Evolutionary conservation across 2,888 invertebrate genomes (phyloP).

Genomic region (Choreutis nemorana): DNA sequence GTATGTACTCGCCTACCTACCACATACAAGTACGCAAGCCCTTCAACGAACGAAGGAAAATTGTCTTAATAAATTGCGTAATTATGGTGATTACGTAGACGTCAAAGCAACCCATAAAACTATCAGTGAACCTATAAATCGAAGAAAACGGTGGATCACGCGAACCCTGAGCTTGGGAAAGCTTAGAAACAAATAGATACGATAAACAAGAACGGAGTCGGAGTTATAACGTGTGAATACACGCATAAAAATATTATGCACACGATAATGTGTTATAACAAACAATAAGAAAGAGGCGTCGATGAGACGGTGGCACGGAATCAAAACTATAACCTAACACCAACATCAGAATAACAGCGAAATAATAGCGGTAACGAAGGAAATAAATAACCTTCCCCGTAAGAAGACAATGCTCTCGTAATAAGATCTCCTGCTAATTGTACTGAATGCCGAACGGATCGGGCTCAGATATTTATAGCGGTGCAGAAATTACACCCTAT

Average conservation of each 20-base stretch:
- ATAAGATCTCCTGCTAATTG: conserved; percentile 58
- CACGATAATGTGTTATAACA: conserved; percentile 30
- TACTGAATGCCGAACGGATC: conserved; percentile 40
- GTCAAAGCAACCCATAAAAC: conserved; percentile 37
- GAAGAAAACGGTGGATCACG: conserved; percentile 35
- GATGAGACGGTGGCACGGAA: conserved; percentile 46
- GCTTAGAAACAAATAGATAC: conserved; percentile 29
- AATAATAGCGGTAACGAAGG: conserved; percentile 57
- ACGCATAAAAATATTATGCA: conserved; percentile 41
- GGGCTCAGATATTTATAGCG: conserved; percentile 47
- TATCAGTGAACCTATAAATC: conserved; percentile 45
- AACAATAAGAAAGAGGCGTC: conserved; percentile 39
- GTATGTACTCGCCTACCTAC: no score
- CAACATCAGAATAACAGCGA: conserved; percentile 22
- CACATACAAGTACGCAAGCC: no score
- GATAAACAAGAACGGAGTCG: conserved; percentile 25
- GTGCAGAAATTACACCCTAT: conserved; percentile 48
- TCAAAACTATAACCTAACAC: conserved; percentile 40
- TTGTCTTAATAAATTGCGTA: conserved; percentile 34
- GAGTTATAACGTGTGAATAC: conserved; percentile 39
- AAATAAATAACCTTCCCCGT: conserved; percentile 52
- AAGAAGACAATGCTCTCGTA: conserved; percentile 57
- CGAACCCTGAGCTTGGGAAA: conserved; percentile 34
- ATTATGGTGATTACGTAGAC: conserved; percentile 37
- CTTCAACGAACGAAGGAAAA: conserved; percentile 12